A percentile compares a stretch with the other conserved stretches of the same genome.
Evolutionary conservation across 2,888 invertebrate genomes (phyloP).

Genomic region (Falcaria lacertinaria): DNA sequence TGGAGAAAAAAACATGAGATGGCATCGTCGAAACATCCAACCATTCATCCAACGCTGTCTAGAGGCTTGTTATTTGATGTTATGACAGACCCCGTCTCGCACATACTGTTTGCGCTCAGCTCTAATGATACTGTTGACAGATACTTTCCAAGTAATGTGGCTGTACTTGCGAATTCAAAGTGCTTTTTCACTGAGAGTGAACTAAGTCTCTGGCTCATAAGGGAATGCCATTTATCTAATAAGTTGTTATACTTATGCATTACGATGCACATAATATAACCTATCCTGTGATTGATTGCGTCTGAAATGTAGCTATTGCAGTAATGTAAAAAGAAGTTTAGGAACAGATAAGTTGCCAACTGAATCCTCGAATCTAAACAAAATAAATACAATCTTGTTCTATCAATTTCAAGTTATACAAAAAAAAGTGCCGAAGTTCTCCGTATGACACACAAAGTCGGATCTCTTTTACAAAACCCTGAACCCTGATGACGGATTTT

Average conservation of each 20-base stretch:
- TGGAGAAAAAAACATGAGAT: conserved; percentile 47
- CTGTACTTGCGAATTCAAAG: not conserved
- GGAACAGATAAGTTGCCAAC: no score
- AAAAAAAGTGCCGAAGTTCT: not conserved
- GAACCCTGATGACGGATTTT: conserved; percentile 1
- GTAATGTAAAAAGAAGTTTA: no score
- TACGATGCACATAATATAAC: no score
- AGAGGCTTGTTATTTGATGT: conserved; percentile 13
- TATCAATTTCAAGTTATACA: no score
- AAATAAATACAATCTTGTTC: no score
- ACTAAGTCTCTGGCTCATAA: no score
- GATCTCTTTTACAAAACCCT: not conserved
- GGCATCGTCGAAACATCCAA: conserved; percentile 36
- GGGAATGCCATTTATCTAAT: no score
- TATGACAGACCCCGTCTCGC: conserved; percentile 19
- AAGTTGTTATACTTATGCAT: no score
- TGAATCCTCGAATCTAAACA: no score
- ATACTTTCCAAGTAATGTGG: not conserved
- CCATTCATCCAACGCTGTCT: conserved; percentile 4
- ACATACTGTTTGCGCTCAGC: conserved; percentile 1
- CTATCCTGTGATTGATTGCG: no score
- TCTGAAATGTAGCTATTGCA: no score
- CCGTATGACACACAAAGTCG: not conserved
- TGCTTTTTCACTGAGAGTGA: not conserved
- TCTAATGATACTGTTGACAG: not conserved